Conservation (phyloP, 2,797 vertebrate genomes). For the Glossophaga mutica region DNA sequence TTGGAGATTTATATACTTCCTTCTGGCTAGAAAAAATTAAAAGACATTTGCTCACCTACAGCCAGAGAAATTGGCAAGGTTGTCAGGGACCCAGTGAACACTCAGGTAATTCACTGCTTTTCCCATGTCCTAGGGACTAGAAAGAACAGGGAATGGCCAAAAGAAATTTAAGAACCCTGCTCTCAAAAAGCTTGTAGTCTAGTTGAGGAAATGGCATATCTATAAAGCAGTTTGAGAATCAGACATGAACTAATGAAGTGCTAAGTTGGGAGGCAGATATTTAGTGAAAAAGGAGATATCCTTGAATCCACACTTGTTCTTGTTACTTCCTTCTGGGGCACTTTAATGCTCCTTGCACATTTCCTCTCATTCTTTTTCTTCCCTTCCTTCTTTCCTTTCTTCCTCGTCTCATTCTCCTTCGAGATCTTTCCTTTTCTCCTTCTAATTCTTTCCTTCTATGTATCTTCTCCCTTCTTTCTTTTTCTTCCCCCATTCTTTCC, state of each 20-base stretch:
- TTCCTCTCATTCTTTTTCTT: not conserved
- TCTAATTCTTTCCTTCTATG: not conserved
- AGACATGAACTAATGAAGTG: not conserved
- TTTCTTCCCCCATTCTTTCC: not conserved
- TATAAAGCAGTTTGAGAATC: not conserved
- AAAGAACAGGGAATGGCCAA: not conserved
- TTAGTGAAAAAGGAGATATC: not conserved
- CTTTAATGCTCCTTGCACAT: fast-evolving
- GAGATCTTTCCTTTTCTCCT: not conserved
- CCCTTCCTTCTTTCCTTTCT: not conserved
- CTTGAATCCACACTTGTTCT: fast-evolving
- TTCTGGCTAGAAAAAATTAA: not conserved
- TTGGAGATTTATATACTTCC: not conserved
- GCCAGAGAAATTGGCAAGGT: not conserved
- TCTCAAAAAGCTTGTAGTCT: not conserved
- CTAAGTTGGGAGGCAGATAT: not conserved
- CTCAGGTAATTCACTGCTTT: not conserved
- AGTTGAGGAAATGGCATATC: not conserved
- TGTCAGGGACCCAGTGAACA: not conserved
- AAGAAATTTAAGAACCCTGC: not conserved
- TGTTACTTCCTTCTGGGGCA: fast-evolving
- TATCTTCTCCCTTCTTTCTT: not conserved
- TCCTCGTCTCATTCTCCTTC: not conserved
- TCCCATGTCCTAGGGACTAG: not conserved
- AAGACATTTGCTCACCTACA: not conserved